phyloP scores from a whole-genome alignment of 92 coral and sea anemone species.

The Phenganax subtilis region DNA sequence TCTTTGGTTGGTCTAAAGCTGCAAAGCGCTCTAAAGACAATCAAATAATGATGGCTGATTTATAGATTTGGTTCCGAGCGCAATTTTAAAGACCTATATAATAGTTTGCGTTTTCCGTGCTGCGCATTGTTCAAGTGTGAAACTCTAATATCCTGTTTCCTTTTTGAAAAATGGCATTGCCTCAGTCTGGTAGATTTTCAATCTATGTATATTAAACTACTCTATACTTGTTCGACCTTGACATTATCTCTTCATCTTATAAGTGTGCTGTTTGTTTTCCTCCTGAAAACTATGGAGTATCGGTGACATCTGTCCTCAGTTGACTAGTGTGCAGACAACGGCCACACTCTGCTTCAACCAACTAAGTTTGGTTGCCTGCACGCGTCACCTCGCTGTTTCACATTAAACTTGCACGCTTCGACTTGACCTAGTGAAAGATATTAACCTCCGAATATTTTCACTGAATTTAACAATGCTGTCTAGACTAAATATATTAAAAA shows the following conservation, averaged over 20 bases:
- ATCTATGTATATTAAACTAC: background rate
- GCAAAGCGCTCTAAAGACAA: background rate
- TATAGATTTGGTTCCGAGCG: background rate
- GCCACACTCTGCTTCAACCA: no score
- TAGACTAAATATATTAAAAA: background rate
- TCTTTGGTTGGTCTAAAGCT: background rate
- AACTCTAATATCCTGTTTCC: background rate
- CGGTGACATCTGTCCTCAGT: no score
- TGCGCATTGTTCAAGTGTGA: background rate
- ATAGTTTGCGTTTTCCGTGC: background rate
- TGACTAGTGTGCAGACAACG: no score
- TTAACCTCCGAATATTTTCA: slow-evolving; percentile 1
- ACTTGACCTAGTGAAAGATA: slow-evolving; percentile 6
- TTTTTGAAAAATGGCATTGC: background rate
- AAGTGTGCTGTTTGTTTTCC: background rate
- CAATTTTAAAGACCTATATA: background rate
- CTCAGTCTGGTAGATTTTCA: background rate
- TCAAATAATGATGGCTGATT: no score
- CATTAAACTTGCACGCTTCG: background rate
- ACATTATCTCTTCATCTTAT: background rate
- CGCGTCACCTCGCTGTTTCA: background rate
- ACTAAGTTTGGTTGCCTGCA: background rate
- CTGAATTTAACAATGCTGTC: background rate
- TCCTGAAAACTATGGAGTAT: background rate
- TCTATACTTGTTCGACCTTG: background rate